A percentile compares a stretch with the other conserved stretches of the same genome.
Conservation (phyloP, 2,113 vertebrate genomes). For the Galemys pyrenaicus region DNA sequence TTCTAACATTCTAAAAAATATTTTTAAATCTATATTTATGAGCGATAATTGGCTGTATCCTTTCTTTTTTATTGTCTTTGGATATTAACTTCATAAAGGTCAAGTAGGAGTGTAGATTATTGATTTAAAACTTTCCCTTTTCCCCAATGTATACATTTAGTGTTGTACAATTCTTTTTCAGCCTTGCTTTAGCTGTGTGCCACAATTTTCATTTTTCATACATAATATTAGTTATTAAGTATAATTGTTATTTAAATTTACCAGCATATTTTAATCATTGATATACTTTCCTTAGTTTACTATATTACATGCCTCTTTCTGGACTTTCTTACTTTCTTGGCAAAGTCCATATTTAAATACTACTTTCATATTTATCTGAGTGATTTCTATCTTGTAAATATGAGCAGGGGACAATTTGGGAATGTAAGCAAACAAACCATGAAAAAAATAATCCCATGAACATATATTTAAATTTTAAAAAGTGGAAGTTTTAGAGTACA, state of each 20-base stretch:
- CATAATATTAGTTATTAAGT: background rate
- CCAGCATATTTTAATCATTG: background rate
- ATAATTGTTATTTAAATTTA: background rate
- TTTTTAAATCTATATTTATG: background rate
- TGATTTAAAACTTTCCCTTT: background rate
- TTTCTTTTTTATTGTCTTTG: background rate
- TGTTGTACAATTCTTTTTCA: background rate
- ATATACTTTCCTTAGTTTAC: background rate
- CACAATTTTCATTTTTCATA: slow-evolving; percentile 9
- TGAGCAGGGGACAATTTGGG: background rate
- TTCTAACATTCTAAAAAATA: background rate
- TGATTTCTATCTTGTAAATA: background rate
- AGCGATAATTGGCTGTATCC: background rate
- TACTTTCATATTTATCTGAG: background rate
- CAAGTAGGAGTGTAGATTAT: background rate
- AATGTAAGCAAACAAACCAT: background rate
- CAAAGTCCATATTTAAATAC: background rate
- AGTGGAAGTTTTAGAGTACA: background rate
- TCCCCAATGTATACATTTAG: background rate
- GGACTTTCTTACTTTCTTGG: background rate
- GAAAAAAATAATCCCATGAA: background rate
- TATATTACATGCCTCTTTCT: background rate
- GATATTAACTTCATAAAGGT: background rate
- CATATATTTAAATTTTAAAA: slow-evolving; percentile 15
- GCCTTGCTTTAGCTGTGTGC: background rate